These are phyloP conservation scores for Panopea generosa DNA, from an alignment of 2,888 invertebrate species.

Conservation along the genomic window DNA sequence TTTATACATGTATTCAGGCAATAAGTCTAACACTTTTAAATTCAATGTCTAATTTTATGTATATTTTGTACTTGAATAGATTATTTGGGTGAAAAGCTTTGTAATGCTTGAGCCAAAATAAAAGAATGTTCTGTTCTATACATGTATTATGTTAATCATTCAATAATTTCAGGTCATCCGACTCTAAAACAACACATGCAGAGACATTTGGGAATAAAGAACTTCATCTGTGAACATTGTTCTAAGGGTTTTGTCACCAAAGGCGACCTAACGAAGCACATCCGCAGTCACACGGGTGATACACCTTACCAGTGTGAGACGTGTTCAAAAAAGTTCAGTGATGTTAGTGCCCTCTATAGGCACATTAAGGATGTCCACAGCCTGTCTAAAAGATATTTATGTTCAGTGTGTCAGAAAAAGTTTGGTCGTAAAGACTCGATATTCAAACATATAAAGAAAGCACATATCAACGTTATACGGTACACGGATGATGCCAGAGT, in stretches of 20 bases:
- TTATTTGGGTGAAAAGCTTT: no score
- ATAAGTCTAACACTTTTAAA: no score
- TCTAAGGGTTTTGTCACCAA: constrained; percentile 44
- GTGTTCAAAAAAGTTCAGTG: constrained; percentile 25
- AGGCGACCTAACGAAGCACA: constrained; percentile 49
- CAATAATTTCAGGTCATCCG: constrained; percentile 26
- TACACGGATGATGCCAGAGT: not conserved
- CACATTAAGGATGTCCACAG: constrained; percentile 20
- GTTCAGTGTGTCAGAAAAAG: constrained; percentile 24
- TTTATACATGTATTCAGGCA: no score
- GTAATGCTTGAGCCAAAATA: no score
- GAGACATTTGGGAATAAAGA: constrained; percentile 41
- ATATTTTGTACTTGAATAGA: no score
- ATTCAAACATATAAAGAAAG: constrained; percentile 12
- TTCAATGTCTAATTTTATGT: no score
- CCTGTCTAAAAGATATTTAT: constrained; percentile 1
- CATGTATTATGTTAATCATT: not conserved
- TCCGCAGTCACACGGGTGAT: constrained; percentile 32
- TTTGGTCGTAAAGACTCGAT: constrained; percentile 1
- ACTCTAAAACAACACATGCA: constrained; percentile 36
- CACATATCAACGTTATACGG: constrained; percentile 5
- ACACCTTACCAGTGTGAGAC: constrained; percentile 37
- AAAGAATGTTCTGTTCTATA: no score
- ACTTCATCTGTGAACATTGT: constrained; percentile 45
- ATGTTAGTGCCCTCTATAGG: constrained; percentile 40